phyloP scores from a whole-genome alignment of 1,140 invertebrate genomes.

The Zaprionus nigranus region DNA sequence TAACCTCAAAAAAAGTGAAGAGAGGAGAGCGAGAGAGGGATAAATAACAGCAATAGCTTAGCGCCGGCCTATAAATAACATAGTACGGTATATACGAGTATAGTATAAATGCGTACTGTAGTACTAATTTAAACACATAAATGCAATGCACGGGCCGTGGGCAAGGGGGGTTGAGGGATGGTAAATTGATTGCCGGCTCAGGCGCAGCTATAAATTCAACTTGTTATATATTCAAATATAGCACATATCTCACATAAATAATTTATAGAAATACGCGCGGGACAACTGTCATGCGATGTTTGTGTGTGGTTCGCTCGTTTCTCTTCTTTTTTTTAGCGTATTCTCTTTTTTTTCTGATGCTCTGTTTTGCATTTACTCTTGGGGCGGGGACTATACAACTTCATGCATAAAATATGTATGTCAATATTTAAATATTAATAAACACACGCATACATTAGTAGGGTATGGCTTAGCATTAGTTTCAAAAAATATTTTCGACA shows the following conservation, averaged over 20 bases:
- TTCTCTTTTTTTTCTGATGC: conserved; percentile 19
- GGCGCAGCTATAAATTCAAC: conserved; percentile 67
- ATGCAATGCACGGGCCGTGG: conserved; percentile 18
- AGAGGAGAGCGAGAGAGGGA: neutral
- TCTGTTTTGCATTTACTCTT: conserved; percentile 26
- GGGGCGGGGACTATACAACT: conserved; percentile 59
- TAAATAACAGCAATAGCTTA: conserved; percentile 60
- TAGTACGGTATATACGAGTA: conserved; percentile 26
- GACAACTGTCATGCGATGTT: conserved; percentile 74
- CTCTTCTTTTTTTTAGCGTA: conserved; percentile 15
- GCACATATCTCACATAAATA: conserved; percentile 78
- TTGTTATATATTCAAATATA: conserved; percentile 76
- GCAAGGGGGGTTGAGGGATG: neutral
- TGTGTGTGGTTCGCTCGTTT: conserved; percentile 33
- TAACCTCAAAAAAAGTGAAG: conserved; percentile 12
- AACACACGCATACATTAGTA: conserved; percentile 49
- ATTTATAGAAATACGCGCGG: conserved; percentile 79
- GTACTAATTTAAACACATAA: conserved; percentile 38
- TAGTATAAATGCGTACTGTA: conserved; percentile 14
- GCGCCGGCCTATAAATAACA: conserved; percentile 65
- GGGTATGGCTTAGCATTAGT: conserved; percentile 31
- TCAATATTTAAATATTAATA: conserved; percentile 79
- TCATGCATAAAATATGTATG: conserved; percentile 81
- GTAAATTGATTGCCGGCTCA: conserved; percentile 55
- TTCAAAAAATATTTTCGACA: conserved; percentile 30